phyloP scores from a whole-genome alignment of 2,888 invertebrate species.

The Sipha maydis region DNA sequence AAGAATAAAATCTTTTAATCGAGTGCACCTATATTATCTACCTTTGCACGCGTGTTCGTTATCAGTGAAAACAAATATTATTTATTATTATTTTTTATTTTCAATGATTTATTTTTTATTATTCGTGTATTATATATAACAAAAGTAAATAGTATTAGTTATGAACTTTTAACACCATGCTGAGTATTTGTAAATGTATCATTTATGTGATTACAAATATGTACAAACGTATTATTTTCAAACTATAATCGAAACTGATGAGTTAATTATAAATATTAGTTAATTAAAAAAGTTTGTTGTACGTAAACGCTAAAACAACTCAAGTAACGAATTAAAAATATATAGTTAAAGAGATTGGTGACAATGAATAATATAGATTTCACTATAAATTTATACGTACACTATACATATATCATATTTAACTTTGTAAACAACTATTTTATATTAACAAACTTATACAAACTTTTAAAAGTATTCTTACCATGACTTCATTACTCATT shows the following conservation, averaged over 20 bases:
- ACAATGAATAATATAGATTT: not conserved
- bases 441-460: constrained; percentile 12
- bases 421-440: constrained; percentile 26
- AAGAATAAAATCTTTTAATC: not conserved
- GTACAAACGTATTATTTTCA: no score
- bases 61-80: not conserved
- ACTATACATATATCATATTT: not conserved
- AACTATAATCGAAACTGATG: no score
- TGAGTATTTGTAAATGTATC: no score
- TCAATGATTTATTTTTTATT: not conserved
- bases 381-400: not conserved
- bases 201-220: no score
- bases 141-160: no score
- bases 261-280: no score
- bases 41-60: not conserved
- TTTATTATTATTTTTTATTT: no score
- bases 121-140: not conserved
- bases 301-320: no score
- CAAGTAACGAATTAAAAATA: no score
- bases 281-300: no score
- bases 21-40: not conserved
- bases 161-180: no score
- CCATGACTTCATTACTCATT: constrained; percentile 11
- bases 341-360: not conserved
- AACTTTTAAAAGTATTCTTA: constrained; percentile 3